A percentile compares a stretch with the other conserved stretches of the same genome.
Conservation (phyloP, 2,888 invertebrate genomes). For the Ceriagrion tenellum region DNA sequence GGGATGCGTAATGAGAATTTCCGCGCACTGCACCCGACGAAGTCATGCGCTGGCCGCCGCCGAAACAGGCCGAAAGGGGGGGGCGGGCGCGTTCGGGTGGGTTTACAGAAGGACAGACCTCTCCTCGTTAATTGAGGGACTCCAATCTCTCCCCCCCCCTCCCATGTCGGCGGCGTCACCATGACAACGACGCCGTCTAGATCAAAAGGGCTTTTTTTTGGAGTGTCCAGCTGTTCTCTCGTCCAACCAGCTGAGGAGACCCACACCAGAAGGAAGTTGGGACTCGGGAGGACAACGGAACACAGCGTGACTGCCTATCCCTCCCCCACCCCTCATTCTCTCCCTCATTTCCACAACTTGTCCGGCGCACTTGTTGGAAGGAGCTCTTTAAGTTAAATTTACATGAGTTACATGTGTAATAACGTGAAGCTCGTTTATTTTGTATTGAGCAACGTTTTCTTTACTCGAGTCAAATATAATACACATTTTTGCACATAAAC, state of each 20-base stretch:
- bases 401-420: too few species aligned
- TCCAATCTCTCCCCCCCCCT: background rate
- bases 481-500: too few species aligned
- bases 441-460: too few species aligned
- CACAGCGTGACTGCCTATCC: background rate
- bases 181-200: background rate
- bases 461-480: too few species aligned
- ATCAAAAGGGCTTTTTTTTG: background rate
- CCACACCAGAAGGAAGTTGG: background rate
- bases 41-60: background rate
- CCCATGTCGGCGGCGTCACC: background rate
- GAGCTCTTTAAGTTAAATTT: too few species aligned
- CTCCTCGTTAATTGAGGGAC: background rate
- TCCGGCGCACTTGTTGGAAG: too few species aligned
- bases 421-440: too few species aligned
- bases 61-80: background rate
- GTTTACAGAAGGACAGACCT: background rate
- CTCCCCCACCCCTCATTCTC: background rate
- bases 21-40: background rate
- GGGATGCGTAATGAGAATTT: background rate
- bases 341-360: too few species aligned
- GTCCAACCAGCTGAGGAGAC: constrained; percentile 8
- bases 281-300: background rate
- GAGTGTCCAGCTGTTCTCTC: constrained; percentile 5
- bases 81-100: background rate